These are phyloP conservation scores for Drosophila chauvacae DNA, from an alignment of 1,140 invertebrate species.

Conservation along the genomic window DNA sequence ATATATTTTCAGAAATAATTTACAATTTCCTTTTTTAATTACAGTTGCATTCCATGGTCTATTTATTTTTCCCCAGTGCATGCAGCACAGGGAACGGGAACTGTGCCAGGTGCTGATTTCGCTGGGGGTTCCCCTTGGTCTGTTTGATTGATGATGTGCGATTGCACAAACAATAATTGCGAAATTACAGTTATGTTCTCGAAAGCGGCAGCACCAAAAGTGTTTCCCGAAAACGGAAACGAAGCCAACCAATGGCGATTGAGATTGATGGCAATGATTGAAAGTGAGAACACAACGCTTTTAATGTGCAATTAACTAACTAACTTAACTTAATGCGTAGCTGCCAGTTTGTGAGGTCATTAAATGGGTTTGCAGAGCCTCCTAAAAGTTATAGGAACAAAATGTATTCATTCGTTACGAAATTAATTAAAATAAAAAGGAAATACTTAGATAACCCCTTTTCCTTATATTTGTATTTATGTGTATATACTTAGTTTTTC, in stretches of 20 bases:
- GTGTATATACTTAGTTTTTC: background rate
- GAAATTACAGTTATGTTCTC: slow-evolving; percentile 52
- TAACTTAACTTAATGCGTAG: slow-evolving; percentile 6
- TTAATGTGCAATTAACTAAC: slow-evolving; percentile 9
- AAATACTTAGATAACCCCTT: too few relatives aligned
- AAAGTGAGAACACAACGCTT: background rate
- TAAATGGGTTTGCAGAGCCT: background rate
- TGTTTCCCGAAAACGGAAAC: slow-evolving; percentile 41
- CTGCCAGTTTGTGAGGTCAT: background rate
- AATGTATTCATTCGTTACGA: background rate
- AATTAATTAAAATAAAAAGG: background rate
- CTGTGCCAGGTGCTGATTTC: slow-evolving; percentile 43
- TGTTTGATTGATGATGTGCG: slow-evolving; percentile 53
- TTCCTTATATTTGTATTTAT: background rate
- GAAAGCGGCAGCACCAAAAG: slow-evolving; percentile 32
- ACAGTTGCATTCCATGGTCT: too few relatives aligned
- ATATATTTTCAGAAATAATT: too few relatives aligned
- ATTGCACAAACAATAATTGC: slow-evolving; percentile 54
- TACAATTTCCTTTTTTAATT: too few relatives aligned
- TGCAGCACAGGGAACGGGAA: slow-evolving; percentile 22
- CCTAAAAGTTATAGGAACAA: too few relatives aligned
- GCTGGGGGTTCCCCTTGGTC: slow-evolving; percentile 6
- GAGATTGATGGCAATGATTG: slow-evolving; percentile 47
- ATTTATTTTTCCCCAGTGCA: background rate
- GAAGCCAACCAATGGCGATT: slow-evolving; percentile 36